phyloP scores from a whole-genome alignment of 2,888 invertebrate genomes.

The Conomelus anceps region DNA sequence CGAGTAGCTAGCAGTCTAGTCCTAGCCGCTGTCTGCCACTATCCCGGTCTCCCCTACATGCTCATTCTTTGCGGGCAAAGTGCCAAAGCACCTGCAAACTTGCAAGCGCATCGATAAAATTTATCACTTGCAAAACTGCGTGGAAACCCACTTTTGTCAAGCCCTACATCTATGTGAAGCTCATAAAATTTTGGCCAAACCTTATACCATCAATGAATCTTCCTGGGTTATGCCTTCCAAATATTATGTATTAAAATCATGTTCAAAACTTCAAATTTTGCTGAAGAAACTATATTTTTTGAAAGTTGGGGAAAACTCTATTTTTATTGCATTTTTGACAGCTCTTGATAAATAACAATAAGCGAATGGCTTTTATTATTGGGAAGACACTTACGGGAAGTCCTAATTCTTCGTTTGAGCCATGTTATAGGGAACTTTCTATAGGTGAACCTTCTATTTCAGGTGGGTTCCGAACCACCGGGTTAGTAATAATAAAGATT shows the following conservation, averaged over 20 bases:
- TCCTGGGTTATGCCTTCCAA: neutral
- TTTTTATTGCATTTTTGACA: neutral
- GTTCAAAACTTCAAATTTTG: neutral
- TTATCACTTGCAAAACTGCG: neutral
- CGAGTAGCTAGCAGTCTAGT: too few relatives aligned
- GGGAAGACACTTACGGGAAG: too few relatives aligned
- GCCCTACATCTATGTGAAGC: neutral
- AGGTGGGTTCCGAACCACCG: too few relatives aligned
- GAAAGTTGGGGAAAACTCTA: neutral
- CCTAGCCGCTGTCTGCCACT: too few relatives aligned
- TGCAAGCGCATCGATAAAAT: neutral
- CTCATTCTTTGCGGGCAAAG: neutral
- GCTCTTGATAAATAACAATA: neutral
- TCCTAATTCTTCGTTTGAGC: too few relatives aligned
- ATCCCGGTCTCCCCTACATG: too few relatives aligned
- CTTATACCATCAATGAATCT: neutral
- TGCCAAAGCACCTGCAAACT: neutral
- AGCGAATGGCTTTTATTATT: too few relatives aligned
- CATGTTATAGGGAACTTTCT: too few relatives aligned
- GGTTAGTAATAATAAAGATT: too few relatives aligned
- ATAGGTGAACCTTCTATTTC: too few relatives aligned
- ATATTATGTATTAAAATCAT: neutral
- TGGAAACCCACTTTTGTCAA: neutral
- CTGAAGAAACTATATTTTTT: neutral
- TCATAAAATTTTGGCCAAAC: neutral